These are phyloP conservation scores for Thomomys bottae DNA, from an alignment of 2,113 vertebrate genomes.

Conservation along the genomic window DNA sequence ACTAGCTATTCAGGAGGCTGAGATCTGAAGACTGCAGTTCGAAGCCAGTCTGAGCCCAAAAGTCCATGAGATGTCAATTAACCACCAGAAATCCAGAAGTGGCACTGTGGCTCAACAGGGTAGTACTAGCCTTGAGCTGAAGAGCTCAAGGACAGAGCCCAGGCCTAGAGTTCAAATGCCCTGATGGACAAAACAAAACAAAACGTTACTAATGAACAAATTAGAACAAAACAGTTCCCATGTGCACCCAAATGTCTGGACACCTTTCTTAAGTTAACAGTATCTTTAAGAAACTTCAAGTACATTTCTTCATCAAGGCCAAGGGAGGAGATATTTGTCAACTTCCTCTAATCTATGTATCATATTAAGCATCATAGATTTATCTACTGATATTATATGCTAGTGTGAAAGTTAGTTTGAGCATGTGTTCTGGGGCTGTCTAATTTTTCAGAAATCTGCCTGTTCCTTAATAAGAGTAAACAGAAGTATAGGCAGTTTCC, in stretches of 20 bases:
- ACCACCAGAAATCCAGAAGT: no score
- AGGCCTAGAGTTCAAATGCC: no score
- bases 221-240: constrained; percentile 15
- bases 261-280: neutral
- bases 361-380: neutral
- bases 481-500: neutral
- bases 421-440: neutral
- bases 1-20: no score
- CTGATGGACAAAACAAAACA: no score
- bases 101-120: no score
- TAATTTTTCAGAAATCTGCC: constrained; percentile 19
- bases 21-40: no score
- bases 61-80: no score
- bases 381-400: neutral
- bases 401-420: no score
- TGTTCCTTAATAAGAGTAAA: neutral
- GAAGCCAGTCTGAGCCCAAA: no score
- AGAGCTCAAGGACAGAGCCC: no score
- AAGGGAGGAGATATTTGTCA: constrained; percentile 35
- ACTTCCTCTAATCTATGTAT: constrained; percentile 42
- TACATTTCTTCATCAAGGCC: constrained; percentile 29
- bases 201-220: no score
- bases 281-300: constrained; percentile 39
- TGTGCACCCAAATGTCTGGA: neutral
- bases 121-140: no score